Evolutionary conservation across 2,797 vertebrate genomes (phyloP).

Genomic region (Urocyon cinereoargenteus): DNA sequence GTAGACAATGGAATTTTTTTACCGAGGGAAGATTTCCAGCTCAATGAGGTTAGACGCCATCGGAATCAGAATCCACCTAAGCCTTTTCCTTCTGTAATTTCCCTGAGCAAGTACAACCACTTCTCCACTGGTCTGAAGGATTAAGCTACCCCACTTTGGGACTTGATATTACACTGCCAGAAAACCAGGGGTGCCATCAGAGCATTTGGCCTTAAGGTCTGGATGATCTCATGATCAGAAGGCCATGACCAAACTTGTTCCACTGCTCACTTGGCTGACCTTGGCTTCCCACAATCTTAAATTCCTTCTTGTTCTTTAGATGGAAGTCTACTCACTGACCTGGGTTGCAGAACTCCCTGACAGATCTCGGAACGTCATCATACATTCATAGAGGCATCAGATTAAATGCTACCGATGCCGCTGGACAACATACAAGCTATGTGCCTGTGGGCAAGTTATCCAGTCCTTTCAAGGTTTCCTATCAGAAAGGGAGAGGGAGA

Average conservation of each 20-base stretch:
- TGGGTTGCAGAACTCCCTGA: neutral
- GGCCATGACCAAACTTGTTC: neutral
- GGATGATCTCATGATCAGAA: neutral
- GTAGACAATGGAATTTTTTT: neutral
- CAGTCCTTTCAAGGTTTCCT: neutral
- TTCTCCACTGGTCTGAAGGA: neutral
- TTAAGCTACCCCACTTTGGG: neutral
- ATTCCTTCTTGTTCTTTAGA: neutral
- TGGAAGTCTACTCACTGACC: neutral
- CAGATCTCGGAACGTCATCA: neutral
- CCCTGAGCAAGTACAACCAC: no score
- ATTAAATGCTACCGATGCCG: neutral
- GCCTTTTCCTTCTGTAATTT: neutral
- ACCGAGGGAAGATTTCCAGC: neutral
- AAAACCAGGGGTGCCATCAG: neutral
- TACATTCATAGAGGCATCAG: neutral
- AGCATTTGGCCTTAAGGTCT: neutral
- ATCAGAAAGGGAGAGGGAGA: neutral
- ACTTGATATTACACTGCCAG: neutral
- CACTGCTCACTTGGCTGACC: neutral
- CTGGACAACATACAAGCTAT: neutral
- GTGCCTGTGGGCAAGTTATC: neutral
- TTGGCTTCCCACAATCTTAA: neutral
- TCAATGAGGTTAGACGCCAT: neutral
- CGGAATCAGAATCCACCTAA: neutral